A percentile compares a stretch with the other conserved stretches of the same genome.
Conservation (phyloP, 2,113 vertebrate species). For the Nibea coibor region DNA sequence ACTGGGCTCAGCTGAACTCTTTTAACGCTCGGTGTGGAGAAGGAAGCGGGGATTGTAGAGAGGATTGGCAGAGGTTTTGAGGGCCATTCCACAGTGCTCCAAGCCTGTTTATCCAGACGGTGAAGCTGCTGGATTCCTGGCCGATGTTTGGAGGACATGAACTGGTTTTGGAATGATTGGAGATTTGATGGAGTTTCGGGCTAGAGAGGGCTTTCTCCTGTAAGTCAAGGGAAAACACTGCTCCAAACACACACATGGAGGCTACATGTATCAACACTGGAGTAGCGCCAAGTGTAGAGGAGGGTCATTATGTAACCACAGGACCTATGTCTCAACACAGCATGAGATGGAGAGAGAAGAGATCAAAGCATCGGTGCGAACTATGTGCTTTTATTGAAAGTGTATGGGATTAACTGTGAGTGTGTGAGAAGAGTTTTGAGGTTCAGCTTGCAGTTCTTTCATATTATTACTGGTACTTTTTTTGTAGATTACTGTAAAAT, state of each 20-base stretch:
- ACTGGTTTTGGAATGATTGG: constrained; percentile 20
- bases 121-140: constrained; percentile 43
- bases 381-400: constrained; percentile 49
- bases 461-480: neutral
- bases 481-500: neutral
- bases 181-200: constrained; percentile 36
- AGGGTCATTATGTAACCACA: constrained; percentile 38
- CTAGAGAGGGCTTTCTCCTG: constrained; percentile 12
- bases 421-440: neutral
- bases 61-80: constrained; percentile 38
- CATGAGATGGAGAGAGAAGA: constrained; percentile 32
- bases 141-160: constrained; percentile 38
- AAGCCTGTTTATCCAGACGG: constrained; percentile 51
- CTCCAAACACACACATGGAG: constrained; percentile 14
- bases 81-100: constrained; percentile 13
- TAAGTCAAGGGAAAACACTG: constrained; percentile 38
- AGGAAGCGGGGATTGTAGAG: constrained; percentile 32
- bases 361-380: constrained; percentile 60
- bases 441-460: too few species aligned
- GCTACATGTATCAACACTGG: constrained; percentile 32
- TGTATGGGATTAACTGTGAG: constrained; percentile 29
- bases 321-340: constrained; percentile 49
- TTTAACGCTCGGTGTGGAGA: constrained; percentile 24
- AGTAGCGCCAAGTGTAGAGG: constrained; percentile 18
- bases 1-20: constrained; percentile 25